A percentile compares a stretch with the other conserved stretches of the same genome.
These are phyloP conservation scores for Intellagama lesueurii DNA, from an alignment of 2,797 vertebrate genomes.

Conservation along the genomic window DNA sequence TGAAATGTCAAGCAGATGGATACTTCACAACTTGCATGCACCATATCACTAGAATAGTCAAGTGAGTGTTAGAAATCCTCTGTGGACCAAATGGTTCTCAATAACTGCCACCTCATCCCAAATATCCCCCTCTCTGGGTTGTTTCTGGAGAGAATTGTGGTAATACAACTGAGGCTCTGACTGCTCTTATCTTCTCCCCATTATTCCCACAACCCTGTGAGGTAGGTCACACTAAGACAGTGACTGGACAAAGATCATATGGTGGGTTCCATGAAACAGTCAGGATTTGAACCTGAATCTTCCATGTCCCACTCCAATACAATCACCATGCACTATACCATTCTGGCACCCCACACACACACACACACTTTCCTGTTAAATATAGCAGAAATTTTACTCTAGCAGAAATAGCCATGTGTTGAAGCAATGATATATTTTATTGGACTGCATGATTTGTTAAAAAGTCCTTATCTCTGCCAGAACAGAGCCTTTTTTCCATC, in stretches of 20 bases:
- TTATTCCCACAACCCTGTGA: neutral
- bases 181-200: neutral
- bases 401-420: neutral
- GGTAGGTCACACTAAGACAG: neutral
- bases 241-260: neutral
- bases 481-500: neutral
- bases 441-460: neutral
- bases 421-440: neutral
- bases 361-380: neutral
- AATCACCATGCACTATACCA: neutral
- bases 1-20: too few relatives aligned
- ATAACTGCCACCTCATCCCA: neutral
- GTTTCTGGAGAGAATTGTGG: neutral
- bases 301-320: neutral
- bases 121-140: neutral
- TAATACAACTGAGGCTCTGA: neutral
- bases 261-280: neutral
- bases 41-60: neutral
- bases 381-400: neutral
- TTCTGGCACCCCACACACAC: too few relatives aligned
- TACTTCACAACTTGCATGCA: neutral
- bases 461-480: neutral
- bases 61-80: neutral
- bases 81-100: neutral
- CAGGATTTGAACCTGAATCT: neutral